These are phyloP conservation scores for Apodemus agrarius DNA, from an alignment of 2,797 vertebrate species.

Conservation along the genomic window DNA sequence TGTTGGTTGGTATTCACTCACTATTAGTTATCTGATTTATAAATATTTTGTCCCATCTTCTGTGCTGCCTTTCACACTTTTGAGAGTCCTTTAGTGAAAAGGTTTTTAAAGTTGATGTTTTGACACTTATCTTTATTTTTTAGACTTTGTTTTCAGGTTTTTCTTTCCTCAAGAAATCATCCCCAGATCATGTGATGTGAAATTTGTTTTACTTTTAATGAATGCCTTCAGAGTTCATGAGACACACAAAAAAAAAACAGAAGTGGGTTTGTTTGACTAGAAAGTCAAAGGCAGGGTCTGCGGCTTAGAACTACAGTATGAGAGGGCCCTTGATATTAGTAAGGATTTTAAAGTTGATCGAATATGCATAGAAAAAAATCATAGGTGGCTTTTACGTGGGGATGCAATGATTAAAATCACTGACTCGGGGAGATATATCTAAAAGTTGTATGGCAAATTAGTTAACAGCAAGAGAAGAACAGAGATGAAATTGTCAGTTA, in stretches of 20 bases:
- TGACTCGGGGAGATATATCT: background rate
- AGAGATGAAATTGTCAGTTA: background rate
- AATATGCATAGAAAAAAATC: background rate
- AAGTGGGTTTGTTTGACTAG: background rate
- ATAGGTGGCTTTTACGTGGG: background rate
- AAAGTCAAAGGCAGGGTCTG: background rate
- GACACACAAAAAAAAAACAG: background rate
- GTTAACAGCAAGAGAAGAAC: background rate
- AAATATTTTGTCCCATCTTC: background rate
- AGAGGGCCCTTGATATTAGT: background rate
- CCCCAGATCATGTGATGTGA: background rate
- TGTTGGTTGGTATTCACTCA: background rate
- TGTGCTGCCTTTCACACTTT: background rate
- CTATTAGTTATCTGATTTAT: background rate
- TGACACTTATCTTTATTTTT: background rate
- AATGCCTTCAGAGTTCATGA: background rate
- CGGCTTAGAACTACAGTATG: background rate
- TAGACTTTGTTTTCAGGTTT: background rate
- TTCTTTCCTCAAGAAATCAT: background rate
- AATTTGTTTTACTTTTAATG: background rate
- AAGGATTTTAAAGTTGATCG: conserved; percentile 8
- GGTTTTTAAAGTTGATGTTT: background rate
- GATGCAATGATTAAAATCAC: conserved; percentile 2
- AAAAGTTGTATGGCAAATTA: background rate
- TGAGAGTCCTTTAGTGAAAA: background rate